Base-by-base conservation (phyloP, 2,888 invertebrate species). In the Phengaris alcon region DNA sequence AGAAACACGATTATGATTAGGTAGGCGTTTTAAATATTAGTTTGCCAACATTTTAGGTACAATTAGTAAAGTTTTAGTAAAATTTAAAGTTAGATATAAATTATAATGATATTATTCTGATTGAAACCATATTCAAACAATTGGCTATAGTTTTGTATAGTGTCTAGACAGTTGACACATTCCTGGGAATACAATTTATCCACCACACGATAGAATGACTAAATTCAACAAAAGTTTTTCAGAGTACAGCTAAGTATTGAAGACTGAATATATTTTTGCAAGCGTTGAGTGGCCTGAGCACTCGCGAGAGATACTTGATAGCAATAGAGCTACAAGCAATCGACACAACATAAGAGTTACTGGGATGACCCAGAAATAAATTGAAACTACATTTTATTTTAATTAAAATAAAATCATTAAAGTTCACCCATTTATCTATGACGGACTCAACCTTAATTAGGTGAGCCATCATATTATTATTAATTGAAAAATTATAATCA, bases 1-100 rank as follows among this genome's bases (percentile, higher is more conserved):
- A 78, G 79, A 69, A 44, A 70, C 57, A 59, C 13, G 64, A 35
- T 35, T 44, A 44, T 64, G 35, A 64, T 44, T 64, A 64, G 35
- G 13, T 64, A 64, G 35, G 13, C 64, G 13, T 44, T 44, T 44
- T 6, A 64, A 64, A 44, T 44, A 12, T 35, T 64, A 6, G 64
- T 12, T 13, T 64, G 7, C 12, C 2, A 44, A 44, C 64, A 12
- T 64, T 64, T 12, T 35, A 6, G 13, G 12, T 6, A 35, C 64
- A 35, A 12, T 51, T 5, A 9, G 10, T 10, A 22, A 22, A 22
- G 22, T 9, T 51, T 51, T 6, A 55, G 35, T 3, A 35, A 3
- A 35, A 3, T 35, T 4, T 35, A 35, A 35, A 3, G 35, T 35
- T 35, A 35, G 1, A 3, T 35, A 35, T 35, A 35, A 35, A 35